These are phyloP conservation scores for Argyresthia goedartella DNA, from an alignment of 2,888 invertebrate species.

Conservation along the genomic window DNA sequence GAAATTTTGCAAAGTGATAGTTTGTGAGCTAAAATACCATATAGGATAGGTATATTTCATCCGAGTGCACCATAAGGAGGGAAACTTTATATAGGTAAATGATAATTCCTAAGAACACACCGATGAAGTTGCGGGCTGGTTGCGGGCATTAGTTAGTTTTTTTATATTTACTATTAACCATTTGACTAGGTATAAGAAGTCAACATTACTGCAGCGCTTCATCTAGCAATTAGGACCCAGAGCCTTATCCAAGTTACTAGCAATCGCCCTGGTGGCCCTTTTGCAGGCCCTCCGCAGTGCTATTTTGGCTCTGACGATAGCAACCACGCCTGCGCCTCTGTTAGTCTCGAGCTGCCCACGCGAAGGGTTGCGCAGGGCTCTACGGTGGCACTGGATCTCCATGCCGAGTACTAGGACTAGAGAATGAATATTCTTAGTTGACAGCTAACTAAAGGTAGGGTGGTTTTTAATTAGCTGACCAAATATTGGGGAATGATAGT, in stretches of 20 bases:
- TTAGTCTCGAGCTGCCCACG: slow-evolving; percentile 1
- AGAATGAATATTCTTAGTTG: slow-evolving; percentile 10
- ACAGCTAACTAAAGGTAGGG: too few relatives aligned
- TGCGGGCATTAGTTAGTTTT: too few relatives aligned
- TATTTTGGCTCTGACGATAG: slow-evolving; percentile 12
- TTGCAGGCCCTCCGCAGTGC: slow-evolving; percentile 16
- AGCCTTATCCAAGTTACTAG: slow-evolving; percentile 1
- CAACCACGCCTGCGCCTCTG: neutral
- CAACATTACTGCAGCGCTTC: too few relatives aligned
- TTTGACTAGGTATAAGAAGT: neutral
- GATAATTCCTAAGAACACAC: too few relatives aligned
- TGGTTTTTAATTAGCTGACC: too few relatives aligned
- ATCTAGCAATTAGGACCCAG: neutral
- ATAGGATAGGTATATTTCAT: too few relatives aligned
- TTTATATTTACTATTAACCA: neutral
- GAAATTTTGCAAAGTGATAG: too few relatives aligned
- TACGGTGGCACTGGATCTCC: slow-evolving; percentile 41
- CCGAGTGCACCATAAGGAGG: too few relatives aligned
- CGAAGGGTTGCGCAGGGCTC: slow-evolving; percentile 17
- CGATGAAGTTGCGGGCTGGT: too few relatives aligned
- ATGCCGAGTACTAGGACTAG: slow-evolving; percentile 31
- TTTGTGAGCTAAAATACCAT: too few relatives aligned
- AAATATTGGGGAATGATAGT: too few relatives aligned
- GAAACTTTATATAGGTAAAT: too few relatives aligned
- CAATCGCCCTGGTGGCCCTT: neutral